phyloP scores from a whole-genome alignment of 2,113 vertebrate species.

The Todiramphus saurophagus region DNA sequence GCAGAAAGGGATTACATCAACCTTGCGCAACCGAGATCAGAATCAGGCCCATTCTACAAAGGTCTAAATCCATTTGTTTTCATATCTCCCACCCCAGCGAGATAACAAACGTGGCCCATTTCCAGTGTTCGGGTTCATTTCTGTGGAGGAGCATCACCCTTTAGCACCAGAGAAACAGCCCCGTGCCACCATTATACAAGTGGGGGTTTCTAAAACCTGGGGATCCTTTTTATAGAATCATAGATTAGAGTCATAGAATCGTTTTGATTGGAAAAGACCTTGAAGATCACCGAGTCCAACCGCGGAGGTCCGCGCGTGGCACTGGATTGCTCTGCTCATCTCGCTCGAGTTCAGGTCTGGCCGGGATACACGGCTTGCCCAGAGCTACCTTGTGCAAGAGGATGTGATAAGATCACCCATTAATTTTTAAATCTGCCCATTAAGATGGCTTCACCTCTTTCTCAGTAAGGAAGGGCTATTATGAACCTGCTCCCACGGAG shows the following conservation, averaged over 20 bases:
- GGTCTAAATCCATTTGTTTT: neutral
- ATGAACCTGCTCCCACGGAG: neutral
- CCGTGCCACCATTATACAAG: accelerated
- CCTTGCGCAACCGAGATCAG: neutral
- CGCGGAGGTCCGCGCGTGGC: neutral
- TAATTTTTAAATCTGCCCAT: neutral
- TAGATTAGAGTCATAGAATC: neutral
- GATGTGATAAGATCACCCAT: neutral
- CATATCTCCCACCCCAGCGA: neutral
- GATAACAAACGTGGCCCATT: neutral
- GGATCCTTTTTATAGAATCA: neutral
- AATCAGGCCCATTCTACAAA: neutral
- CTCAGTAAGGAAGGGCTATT: neutral
- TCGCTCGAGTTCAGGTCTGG: neutral
- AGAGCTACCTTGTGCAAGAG: neutral
- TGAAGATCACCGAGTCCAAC: neutral
- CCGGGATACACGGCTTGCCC: neutral
- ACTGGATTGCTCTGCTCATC: neutral
- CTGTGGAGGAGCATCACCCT: neutral
- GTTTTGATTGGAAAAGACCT: neutral
- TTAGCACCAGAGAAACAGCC: neutral
- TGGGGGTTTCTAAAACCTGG: neutral
- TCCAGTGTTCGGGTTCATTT: neutral
- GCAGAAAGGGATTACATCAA: neutral
- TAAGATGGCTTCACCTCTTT: neutral